These are phyloP conservation scores for Eupithecia insigniata DNA, from an alignment of 2,888 invertebrate species.

Conservation along the genomic window DNA sequence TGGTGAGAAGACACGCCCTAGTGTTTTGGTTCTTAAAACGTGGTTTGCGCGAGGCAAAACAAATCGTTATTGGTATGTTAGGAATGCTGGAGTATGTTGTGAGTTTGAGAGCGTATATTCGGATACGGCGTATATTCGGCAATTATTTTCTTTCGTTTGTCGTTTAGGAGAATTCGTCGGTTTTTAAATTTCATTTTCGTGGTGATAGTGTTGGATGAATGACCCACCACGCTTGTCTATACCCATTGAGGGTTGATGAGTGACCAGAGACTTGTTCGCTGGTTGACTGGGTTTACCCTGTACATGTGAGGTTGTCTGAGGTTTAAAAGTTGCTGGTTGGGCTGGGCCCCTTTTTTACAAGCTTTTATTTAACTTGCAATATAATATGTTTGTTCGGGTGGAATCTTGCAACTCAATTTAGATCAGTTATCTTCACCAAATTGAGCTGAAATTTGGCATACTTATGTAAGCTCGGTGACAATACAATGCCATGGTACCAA, in stretches of 20 bases:
- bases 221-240: background rate
- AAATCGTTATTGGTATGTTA: conserved; percentile 16
- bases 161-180: background rate
- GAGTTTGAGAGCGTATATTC: background rate
- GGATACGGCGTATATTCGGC: background rate
- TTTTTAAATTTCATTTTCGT: background rate
- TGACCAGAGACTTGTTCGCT: too few relatives aligned
- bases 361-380: too few relatives aligned
- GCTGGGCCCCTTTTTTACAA: too few relatives aligned
- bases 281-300: too few relatives aligned
- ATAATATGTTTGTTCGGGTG: too few relatives aligned
- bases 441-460: too few relatives aligned
- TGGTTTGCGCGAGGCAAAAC: conserved; percentile 27
- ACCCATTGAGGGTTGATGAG: background rate
- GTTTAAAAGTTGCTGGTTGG: too few relatives aligned
- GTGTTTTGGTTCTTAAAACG: conserved; percentile 62
- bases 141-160: background rate
- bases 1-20: conserved; percentile 64
- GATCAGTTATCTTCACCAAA: too few relatives aligned
- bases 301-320: background rate
- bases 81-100: background rate
- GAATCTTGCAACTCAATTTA: too few relatives aligned
- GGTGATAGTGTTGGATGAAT: background rate
- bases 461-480: too few relatives aligned
- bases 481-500: too few relatives aligned